phyloP scores from a whole-genome alignment of 1,140 invertebrate genomes.

The Micrasema minimum region DNA sequence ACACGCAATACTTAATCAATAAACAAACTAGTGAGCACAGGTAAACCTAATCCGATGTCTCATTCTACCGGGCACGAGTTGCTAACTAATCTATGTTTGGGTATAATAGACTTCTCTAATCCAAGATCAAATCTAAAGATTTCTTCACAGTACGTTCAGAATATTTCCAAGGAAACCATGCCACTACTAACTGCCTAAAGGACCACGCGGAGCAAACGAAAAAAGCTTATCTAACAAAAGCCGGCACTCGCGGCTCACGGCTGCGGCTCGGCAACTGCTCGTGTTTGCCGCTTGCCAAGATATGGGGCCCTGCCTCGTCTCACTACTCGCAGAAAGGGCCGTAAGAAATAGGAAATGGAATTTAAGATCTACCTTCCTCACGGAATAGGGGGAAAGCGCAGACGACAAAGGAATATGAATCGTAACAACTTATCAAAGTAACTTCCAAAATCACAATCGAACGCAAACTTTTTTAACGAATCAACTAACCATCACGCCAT shows the following conservation, averaged over 20 bases:
- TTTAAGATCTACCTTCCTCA: too few relatives aligned
- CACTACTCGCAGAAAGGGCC: background rate
- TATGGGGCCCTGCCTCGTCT: background rate
- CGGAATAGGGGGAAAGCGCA: too few relatives aligned
- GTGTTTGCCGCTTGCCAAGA: background rate
- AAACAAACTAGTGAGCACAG: too few relatives aligned
- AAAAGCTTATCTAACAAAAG: slow-evolving; percentile 31
- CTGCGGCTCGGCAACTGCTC: slow-evolving; percentile 20
- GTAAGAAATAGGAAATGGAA: slow-evolving; percentile 1
- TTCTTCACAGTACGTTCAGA: background rate
- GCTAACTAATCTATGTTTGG: background rate
- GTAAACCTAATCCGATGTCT: too few relatives aligned
- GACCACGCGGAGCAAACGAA: slow-evolving; percentile 3
- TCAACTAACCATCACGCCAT: too few relatives aligned
- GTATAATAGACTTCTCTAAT: background rate
- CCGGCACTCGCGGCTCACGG: slow-evolving; percentile 11
- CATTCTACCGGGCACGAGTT: too few relatives aligned
- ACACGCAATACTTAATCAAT: too few relatives aligned
- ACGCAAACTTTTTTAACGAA: too few relatives aligned
- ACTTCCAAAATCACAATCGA: too few relatives aligned
- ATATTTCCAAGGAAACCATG: slow-evolving; percentile 22
- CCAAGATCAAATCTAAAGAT: background rate
- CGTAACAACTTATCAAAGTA: too few relatives aligned
- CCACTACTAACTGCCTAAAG: slow-evolving; percentile 22
- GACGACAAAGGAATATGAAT: too few relatives aligned